Evolutionary conservation across 2,113 vertebrate species (phyloP).

Genomic region (Saguinus imperator): DNA sequence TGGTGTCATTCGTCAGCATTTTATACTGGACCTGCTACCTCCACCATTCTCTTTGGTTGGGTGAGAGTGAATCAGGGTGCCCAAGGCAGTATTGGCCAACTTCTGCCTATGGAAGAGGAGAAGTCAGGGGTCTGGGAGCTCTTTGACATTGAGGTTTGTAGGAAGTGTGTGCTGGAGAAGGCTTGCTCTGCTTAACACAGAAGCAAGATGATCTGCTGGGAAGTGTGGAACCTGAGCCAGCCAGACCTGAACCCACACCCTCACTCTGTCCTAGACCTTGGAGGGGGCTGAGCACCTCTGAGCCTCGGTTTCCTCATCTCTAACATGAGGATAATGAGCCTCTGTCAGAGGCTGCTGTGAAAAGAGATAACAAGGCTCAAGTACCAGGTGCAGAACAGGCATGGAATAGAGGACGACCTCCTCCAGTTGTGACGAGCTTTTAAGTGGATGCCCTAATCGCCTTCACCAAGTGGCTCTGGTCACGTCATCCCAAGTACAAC

Average conservation of each 20-base stretch:
- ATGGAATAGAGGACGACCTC: not conserved
- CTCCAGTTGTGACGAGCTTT: not conserved
- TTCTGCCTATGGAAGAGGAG: not conserved
- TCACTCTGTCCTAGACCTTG: not conserved
- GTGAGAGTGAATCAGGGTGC: not conserved
- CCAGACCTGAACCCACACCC: not conserved
- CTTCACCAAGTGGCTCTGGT: not conserved
- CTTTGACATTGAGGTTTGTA: not conserved
- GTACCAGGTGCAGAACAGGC: conserved; percentile 6
- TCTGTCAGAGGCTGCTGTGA: not conserved
- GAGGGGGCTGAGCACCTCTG: not conserved
- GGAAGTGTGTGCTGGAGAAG: not conserved
- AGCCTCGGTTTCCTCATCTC: not conserved
- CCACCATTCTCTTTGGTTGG: not conserved
- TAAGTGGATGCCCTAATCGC: not conserved
- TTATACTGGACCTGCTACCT: not conserved
- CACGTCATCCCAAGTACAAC: not conserved
- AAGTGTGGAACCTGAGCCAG: not conserved
- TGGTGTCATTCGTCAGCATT: fast-evolving
- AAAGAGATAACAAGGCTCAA: not conserved
- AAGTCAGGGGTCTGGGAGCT: not conserved
- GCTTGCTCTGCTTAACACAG: not conserved
- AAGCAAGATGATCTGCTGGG: not conserved
- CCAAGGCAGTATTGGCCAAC: not conserved
- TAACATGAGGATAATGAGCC: not conserved